A percentile compares a stretch with the other conserved stretches of the same genome.
Evolutionary conservation across 2,113 vertebrate genomes (phyloP).

Genomic region (Anoplopoma fimbria): DNA sequence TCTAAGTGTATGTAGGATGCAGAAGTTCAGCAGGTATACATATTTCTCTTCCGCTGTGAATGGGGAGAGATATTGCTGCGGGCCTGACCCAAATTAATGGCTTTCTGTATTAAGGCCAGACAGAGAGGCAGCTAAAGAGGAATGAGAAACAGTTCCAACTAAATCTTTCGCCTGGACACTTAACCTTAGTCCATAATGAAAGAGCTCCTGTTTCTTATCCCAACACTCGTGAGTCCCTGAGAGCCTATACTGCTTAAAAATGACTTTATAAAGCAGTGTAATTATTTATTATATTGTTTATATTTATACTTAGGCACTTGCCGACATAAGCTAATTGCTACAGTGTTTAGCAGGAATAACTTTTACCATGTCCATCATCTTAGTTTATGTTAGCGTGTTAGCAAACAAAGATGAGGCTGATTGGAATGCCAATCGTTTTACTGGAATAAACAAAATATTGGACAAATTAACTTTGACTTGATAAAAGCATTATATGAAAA

Average conservation of each 20-base stretch:
- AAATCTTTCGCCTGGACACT: slow-evolving; percentile 58
- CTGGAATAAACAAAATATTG: not conserved
- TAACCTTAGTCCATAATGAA: slow-evolving; percentile 60
- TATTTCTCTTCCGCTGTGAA: slow-evolving; percentile 41
- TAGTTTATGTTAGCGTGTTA: not conserved
- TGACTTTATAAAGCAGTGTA: not conserved
- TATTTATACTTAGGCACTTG: not conserved
- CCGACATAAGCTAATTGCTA: not conserved
- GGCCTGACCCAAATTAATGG: slow-evolving; percentile 76
- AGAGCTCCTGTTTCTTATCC: slow-evolving; percentile 58
- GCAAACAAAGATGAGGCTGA: not conserved
- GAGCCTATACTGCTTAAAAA: not conserved
- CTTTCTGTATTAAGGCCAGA: slow-evolving; percentile 70
- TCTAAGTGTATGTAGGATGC: slow-evolving; percentile 40
- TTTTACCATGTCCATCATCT: not conserved
- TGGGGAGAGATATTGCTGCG: slow-evolving; percentile 51
- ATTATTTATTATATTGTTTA: not conserved
- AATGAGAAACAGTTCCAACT: slow-evolving; percentile 71
- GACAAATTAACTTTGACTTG: not conserved
- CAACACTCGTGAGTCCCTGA: slow-evolving; percentile 33
- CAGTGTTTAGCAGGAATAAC: not conserved
- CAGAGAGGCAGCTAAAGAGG: slow-evolving; percentile 61
- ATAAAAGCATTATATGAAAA: not conserved
- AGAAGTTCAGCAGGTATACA: slow-evolving; percentile 53
- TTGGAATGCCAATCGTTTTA: not conserved